A percentile compares a stretch with the other conserved stretches of the same genome.
Evolutionary conservation across 2,888 invertebrate species (phyloP).

Genomic region (Caenorhabditis sulstoni): DNA sequence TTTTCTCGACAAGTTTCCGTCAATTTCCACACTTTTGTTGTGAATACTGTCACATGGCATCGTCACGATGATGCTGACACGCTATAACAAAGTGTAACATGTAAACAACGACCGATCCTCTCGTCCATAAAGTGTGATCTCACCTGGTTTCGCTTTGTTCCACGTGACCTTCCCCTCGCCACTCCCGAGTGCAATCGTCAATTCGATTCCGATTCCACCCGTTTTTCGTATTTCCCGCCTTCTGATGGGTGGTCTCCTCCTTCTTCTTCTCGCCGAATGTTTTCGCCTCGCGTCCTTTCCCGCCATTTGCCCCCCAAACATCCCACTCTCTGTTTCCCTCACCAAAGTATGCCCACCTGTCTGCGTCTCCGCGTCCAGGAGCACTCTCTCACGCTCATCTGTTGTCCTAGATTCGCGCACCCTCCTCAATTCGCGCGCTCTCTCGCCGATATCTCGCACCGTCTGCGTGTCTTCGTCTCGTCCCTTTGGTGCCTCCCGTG

Average conservation of each 20-base stretch:
- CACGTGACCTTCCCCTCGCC: too few species aligned
- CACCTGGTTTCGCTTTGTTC: too few species aligned
- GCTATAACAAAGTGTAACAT: too few species aligned
- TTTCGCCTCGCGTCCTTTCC: neutral
- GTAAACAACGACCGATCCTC: too few species aligned
- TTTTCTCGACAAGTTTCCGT: neutral
- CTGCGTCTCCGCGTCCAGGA: neutral
- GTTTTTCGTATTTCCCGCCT: neutral
- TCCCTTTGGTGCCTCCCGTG: neutral
- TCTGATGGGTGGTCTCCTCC: neutral
- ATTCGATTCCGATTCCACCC: too few species aligned
- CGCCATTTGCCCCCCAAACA: slow-evolving; percentile 1
- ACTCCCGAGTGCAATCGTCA: too few species aligned
- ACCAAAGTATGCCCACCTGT: neutral
- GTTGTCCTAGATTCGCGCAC: slow-evolving; percentile 15
- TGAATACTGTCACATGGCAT: neutral
- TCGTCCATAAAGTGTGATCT: too few species aligned
- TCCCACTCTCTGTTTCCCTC: neutral
- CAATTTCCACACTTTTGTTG: neutral
- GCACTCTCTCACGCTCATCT: neutral
- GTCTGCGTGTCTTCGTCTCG: slow-evolving; percentile 10
- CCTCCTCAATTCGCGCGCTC: neutral
- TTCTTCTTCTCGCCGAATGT: neutral
- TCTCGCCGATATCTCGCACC: neutral
- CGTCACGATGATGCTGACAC: too few species aligned